These are phyloP conservation scores for Porites lutea DNA, from an alignment of 64 coral and sea anemone species.

Conservation along the genomic window DNA sequence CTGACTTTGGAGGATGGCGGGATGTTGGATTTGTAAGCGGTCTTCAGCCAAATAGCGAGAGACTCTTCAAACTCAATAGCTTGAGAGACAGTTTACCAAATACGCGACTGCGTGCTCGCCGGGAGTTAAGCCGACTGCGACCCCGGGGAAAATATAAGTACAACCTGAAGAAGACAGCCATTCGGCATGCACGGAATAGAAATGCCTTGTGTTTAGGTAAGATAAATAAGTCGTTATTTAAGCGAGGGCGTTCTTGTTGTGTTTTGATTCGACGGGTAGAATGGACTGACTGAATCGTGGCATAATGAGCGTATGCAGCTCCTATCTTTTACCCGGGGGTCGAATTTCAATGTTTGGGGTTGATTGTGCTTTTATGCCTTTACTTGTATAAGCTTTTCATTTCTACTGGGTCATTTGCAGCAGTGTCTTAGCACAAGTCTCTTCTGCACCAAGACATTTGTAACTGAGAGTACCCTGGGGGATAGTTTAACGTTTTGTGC, in stretches of 20 bases:
- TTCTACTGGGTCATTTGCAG: neutral
- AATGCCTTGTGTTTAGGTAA: slow-evolving; percentile 88
- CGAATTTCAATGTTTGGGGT: slow-evolving; percentile 20
- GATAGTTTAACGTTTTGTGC: slow-evolving; percentile 15
- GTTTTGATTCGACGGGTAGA: neutral
- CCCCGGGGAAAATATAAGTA: slow-evolving; percentile 80
- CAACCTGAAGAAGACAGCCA: slow-evolving; percentile 67
- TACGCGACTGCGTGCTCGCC: slow-evolving; percentile 48
- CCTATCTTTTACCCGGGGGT: slow-evolving; percentile 1
- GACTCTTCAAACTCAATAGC: slow-evolving; percentile 89
- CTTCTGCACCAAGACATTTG: neutral
- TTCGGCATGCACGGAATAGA: slow-evolving; percentile 73
- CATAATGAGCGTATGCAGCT: neutral
- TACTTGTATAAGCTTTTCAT: neutral
- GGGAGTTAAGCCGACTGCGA: slow-evolving; percentile 54
- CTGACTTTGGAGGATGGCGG: slow-evolving; percentile 47
- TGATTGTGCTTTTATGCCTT: slow-evolving; percentile 3
- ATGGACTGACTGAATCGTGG: neutral
- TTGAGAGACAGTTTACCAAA: slow-evolving; percentile 86
- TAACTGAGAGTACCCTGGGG: slow-evolving; percentile 33
- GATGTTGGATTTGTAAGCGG: slow-evolving; percentile 69
- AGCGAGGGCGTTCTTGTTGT: neutral
- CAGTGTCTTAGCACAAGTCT: neutral
- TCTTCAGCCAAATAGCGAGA: slow-evolving; percentile 32
- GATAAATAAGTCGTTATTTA: slow-evolving; percentile 58